These are phyloP conservation scores for Oncorhynchus keta DNA, from an alignment of 2,113 vertebrate genomes.

Conservation along the genomic window DNA sequence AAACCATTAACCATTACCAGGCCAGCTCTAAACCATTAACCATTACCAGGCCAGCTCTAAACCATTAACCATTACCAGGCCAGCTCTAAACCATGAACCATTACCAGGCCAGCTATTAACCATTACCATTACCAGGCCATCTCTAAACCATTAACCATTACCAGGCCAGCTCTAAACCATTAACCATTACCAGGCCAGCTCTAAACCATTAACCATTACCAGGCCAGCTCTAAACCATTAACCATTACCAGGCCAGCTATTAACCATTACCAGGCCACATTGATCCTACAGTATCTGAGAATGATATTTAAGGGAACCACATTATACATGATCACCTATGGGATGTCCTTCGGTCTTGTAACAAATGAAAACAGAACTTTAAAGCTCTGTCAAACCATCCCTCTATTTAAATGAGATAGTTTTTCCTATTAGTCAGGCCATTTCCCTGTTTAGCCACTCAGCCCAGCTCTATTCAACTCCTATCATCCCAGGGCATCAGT, in stretches of 20 bases:
- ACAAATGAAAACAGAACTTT: background rate
- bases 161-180: no score
- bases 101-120: no score
- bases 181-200: no score
- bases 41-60: no score
- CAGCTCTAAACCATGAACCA: no score
- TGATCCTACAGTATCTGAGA: slow-evolving; percentile 19
- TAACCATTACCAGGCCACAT: background rate
- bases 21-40: no score
- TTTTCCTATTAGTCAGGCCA: background rate
- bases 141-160: no score
- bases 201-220: no score
- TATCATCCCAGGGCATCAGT: background rate
- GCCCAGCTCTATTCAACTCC: background rate
- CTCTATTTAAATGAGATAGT: background rate
- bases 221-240: background rate
- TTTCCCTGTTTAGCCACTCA: background rate
- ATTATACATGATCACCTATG: background rate
- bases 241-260: background rate
- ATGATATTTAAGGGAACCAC: slow-evolving; percentile 3
- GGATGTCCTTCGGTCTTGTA: background rate
- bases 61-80: no score
- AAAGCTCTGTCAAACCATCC: background rate
- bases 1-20: no score
- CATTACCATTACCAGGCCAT: no score